Evolutionary conservation across 2,113 vertebrate genomes (phyloP).

Genomic region (Holacanthus passer): DNA sequence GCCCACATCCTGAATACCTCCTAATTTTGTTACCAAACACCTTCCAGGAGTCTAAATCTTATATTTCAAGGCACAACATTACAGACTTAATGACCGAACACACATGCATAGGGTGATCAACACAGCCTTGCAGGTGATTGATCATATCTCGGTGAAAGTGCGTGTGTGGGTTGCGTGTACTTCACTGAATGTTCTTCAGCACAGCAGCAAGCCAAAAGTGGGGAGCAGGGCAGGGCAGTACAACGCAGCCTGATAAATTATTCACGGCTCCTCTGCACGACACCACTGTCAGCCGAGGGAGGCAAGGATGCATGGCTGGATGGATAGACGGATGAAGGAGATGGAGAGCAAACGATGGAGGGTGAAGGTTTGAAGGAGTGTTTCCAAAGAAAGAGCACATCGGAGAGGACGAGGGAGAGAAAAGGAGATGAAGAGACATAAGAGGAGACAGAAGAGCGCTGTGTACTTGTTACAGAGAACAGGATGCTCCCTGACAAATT

Average conservation of each 20-base stretch:
- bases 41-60: conserved; percentile 2
- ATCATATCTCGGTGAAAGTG: conserved; percentile 17
- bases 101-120: neutral
- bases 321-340: conserved; percentile 31
- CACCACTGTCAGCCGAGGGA: conserved; percentile 55
- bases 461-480: conserved; percentile 69
- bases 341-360: conserved; percentile 24
- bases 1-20: conserved; percentile 28
- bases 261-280: conserved; percentile 76
- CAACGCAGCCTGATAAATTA: conserved; percentile 76
- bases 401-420: neutral
- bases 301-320: conserved; percentile 33
- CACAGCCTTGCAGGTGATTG: neutral
- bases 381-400: neutral
- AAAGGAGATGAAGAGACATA: conserved; percentile 18
- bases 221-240: conserved; percentile 56
- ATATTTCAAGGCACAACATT: neutral
- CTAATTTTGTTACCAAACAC: conserved; percentile 19
- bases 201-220: conserved; percentile 37
- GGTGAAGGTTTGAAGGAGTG: neutral
- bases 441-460: conserved; percentile 48
- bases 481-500: conserved; percentile 68
- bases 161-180: conserved; percentile 39
- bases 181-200: conserved; percentile 47
- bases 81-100: neutral